phyloP scores from a whole-genome alignment of 2,797 vertebrate genomes.

The Alosa sapidissima region DNA sequence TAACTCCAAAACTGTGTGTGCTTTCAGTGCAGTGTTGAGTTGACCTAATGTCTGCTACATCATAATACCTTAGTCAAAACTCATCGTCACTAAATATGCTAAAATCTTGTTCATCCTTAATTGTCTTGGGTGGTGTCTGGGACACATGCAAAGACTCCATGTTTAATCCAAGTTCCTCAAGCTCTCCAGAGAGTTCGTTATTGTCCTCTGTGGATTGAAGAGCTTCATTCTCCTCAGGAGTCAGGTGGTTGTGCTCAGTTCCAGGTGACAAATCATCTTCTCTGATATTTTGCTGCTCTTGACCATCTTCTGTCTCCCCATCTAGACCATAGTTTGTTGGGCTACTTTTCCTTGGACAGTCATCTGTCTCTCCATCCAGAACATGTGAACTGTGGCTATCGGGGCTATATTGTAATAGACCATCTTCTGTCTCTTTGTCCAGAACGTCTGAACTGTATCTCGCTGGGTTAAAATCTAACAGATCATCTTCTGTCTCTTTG shows the following conservation, averaged over 20 bases:
- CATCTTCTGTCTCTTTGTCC: not conserved
- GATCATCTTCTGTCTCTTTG: constrained; percentile 36
- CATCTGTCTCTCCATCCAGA: not conserved
- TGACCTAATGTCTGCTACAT: not conserved
- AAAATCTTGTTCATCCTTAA: constrained; percentile 38
- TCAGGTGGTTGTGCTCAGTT: constrained; percentile 32
- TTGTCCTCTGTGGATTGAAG: constrained; percentile 49
- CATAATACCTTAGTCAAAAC: constrained; percentile 58
- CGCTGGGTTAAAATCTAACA: not conserved
- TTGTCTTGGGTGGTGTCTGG: constrained; percentile 35
- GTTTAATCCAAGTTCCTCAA: constrained; percentile 71
- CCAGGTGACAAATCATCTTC: constrained; percentile 8
- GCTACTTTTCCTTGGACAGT: not conserved
- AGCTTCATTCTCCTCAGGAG: constrained; percentile 47
- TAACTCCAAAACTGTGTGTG: not conserved
- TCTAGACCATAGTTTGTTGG: not conserved
- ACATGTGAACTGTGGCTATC: not conserved
- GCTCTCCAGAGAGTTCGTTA: constrained; percentile 49
- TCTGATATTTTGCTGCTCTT: constrained; percentile 29
- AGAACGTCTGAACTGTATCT: not conserved
- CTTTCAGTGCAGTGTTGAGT: not conserved
- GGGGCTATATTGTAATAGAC: not conserved
- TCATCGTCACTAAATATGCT: constrained; percentile 66
- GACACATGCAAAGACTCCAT: constrained; percentile 69
- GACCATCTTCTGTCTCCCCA: not conserved